phyloP scores from a whole-genome alignment of 2,888 invertebrate genomes.

The Apoda limacodes region DNA sequence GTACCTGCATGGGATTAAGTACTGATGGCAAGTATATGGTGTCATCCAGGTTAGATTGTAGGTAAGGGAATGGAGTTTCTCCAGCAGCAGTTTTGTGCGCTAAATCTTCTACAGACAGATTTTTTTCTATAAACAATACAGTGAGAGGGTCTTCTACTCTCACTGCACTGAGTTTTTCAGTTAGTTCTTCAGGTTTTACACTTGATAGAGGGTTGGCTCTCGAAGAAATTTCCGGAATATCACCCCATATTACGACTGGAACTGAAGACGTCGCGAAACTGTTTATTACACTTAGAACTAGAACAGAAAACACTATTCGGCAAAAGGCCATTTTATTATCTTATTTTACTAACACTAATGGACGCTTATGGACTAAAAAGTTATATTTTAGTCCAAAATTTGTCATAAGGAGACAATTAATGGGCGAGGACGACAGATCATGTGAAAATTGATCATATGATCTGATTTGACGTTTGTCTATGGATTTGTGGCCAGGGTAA shows the following conservation, averaged over 20 bases:
- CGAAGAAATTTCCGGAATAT: constrained; percentile 29
- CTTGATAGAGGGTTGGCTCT: constrained; percentile 41
- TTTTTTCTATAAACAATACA: constrained; percentile 64
- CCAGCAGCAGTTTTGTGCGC: constrained; percentile 54
- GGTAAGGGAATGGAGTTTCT: constrained; percentile 41
- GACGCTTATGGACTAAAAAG: constrained; percentile 45
- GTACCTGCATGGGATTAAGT: constrained; percentile 64
- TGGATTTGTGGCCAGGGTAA: constrained; percentile 24
- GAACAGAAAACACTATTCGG: constrained; percentile 49
- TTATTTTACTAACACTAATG: constrained; percentile 35
- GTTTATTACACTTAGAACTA: constrained; percentile 48
- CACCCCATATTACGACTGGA: constrained; percentile 72
- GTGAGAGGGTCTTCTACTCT: constrained; percentile 44
- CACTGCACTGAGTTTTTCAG: constrained; percentile 37
- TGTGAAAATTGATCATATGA: constrained; percentile 68
- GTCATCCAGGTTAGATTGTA: constrained; percentile 36
- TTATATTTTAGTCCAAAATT: constrained; percentile 39
- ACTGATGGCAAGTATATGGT: constrained; percentile 73
- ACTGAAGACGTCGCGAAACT: constrained; percentile 50
- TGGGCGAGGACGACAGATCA: constrained; percentile 54
- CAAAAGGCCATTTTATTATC: constrained; percentile 51
- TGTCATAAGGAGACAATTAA: constrained; percentile 46
- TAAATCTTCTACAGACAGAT: constrained; percentile 71
- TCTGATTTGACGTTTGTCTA: constrained; percentile 47
- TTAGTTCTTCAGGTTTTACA: constrained; percentile 40